phyloP scores from a whole-genome alignment of 2,797 vertebrate genomes.

The Enteromius fasciolatus region DNA sequence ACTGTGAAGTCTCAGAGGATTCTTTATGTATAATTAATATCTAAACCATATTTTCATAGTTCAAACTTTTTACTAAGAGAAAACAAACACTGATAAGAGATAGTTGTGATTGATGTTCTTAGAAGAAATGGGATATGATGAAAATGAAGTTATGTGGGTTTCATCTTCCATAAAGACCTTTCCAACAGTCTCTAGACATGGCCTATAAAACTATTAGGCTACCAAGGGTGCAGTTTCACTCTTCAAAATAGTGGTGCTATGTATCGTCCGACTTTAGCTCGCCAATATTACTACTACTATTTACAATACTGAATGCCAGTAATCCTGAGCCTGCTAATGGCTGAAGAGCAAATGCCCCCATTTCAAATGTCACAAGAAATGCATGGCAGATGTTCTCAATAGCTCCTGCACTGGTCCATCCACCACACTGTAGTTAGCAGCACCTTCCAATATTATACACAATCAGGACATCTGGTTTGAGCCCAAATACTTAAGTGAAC shows the following conservation, averaged over 20 bases:
- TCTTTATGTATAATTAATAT: conserved; percentile 28
- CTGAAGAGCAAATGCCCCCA: conserved; percentile 27
- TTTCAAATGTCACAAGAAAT: conserved; percentile 26
- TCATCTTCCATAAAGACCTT: conserved; percentile 18
- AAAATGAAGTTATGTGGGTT: conserved; percentile 12
- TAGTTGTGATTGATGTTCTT: conserved; percentile 16
- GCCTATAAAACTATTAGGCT: neutral
- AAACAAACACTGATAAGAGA: conserved; percentile 48
- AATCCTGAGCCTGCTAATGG: conserved; percentile 22
- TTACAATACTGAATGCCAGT: conserved; percentile 25
- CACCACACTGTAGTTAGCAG: conserved; percentile 52
- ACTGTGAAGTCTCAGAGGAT: conserved; percentile 57
- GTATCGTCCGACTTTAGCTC: neutral
- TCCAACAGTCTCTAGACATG: conserved; percentile 12
- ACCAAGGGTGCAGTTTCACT: conserved; percentile 19
- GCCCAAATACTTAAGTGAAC: conserved; percentile 56
- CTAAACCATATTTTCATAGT: conserved; percentile 18
- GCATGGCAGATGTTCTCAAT: conserved; percentile 33
- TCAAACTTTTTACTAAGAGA: conserved; percentile 14
- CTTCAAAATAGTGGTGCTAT: conserved; percentile 36
- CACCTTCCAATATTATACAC: conserved; percentile 57
- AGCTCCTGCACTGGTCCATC: conserved; percentile 40
- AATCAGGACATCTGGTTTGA: conserved; percentile 59
- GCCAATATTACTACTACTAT: conserved; percentile 24
- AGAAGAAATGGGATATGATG: neutral